phyloP scores from a whole-genome alignment of 1,140 invertebrate species.

The Macrostomum lignano region DNA sequence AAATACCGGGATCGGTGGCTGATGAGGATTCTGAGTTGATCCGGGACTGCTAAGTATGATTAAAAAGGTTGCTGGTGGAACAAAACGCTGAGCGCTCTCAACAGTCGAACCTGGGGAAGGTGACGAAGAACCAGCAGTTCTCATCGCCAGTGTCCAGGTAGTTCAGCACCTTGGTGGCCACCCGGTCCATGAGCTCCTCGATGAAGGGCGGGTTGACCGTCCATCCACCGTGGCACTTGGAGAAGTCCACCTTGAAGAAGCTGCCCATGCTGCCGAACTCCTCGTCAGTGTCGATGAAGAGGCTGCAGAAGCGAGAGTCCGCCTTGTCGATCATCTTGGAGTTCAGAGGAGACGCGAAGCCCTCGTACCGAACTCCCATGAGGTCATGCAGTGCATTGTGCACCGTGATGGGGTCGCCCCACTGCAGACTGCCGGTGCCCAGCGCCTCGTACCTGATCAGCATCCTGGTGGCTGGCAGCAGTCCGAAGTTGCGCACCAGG shows the following conservation, averaged over 20 bases:
- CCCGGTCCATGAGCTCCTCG: neutral
- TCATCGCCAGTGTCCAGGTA: neutral
- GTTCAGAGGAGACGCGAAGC: slow-evolving; percentile 1
- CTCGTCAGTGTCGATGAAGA: neutral
- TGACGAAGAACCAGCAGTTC: slow-evolving; percentile 3
- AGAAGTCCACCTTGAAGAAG: neutral
- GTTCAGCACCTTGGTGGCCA: neutral
- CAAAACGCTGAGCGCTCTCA: no score
- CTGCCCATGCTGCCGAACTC: slow-evolving; percentile 1
- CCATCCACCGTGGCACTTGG: neutral
- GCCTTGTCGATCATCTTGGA: neutral
- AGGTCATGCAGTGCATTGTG: slow-evolving; percentile 1
- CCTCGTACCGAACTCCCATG: neutral
- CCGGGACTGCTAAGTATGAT: no score
- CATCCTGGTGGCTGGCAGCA: neutral
- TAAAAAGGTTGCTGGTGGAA: no score
- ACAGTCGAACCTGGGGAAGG: no score
- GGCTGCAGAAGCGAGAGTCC: neutral
- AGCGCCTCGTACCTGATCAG: slow-evolving; percentile 1
- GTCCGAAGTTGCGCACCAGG: neutral
- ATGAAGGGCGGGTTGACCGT: slow-evolving; percentile 1
- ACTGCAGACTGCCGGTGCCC: neutral
- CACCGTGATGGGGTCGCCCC: neutral
- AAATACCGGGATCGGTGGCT: no score
- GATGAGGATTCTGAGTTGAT: no score